These are phyloP conservation scores for Sebastes steindachneri DNA, from an alignment of 2,797 vertebrate species.

Conservation along the genomic window DNA sequence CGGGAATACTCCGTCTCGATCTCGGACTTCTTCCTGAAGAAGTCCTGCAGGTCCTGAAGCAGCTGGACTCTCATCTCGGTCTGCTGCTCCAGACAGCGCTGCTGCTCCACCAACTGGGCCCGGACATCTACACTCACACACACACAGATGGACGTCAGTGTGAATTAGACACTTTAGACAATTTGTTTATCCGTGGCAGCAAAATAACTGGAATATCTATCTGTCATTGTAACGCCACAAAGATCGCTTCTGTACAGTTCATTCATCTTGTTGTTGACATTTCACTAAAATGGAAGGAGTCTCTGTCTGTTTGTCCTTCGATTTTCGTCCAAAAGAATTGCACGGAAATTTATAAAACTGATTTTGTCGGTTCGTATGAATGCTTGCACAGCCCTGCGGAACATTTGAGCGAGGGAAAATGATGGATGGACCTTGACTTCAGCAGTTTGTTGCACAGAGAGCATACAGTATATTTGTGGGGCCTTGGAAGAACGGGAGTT, in stretches of 20 bases:
- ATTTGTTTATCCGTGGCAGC: not conserved
- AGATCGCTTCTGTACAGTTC: not conserved
- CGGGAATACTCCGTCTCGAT: conserved; percentile 98
- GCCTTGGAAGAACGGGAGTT: no score
- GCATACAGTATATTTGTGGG: no score
- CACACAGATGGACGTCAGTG: not conserved
- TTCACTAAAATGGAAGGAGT: not conserved
- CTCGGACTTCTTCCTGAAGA: conserved; percentile 98
- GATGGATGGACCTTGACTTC: no score
- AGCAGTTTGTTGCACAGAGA: no score
- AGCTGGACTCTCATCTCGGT: conserved; percentile 98
- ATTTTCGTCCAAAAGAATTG: no score
- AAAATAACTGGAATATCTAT: not conserved
- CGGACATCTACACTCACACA: conserved; percentile 87
- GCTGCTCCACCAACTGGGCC: conserved; percentile 95
- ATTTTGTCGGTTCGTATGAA: no score
- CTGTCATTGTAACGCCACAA: not conserved
- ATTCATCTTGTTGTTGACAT: not conserved
- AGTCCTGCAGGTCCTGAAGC: conserved; percentile 98
- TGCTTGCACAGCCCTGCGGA: no score
- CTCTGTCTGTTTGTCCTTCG: not conserved
- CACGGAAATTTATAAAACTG: no score
- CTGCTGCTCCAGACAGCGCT: conserved; percentile 98
- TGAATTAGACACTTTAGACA: not conserved
- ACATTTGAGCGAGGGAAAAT: no score